phyloP scores from a whole-genome alignment of 2,888 invertebrate species.

The Syrphus vitripennis region DNA sequence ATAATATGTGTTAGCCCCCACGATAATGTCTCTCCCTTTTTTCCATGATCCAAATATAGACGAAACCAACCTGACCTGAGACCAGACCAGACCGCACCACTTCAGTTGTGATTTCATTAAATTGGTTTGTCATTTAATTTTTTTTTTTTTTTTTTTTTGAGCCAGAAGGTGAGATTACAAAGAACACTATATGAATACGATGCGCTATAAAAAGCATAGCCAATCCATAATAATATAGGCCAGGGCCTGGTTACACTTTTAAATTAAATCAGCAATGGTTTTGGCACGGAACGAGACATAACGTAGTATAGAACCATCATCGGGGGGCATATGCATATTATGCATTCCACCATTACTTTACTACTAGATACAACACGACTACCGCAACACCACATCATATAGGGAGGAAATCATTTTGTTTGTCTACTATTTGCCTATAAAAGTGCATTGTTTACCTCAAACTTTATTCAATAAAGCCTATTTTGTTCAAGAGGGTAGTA shows the following conservation, averaged over 20 bases:
- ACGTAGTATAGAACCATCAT: not conserved
- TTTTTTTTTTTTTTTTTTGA: not conserved
- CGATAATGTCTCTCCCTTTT: not conserved
- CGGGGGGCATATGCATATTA: not conserved
- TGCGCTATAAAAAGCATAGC: conserved; percentile 6
- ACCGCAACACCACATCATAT: not conserved
- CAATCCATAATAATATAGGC: conserved; percentile 18
- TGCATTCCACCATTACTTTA: too few relatives aligned
- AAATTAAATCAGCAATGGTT: conserved; percentile 23
- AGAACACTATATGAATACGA: not conserved
- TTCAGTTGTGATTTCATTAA: conserved; percentile 26
- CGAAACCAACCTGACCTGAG: not conserved
- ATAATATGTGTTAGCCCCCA: not conserved
- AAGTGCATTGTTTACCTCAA: conserved; percentile 16
- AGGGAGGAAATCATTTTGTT: conserved; percentile 4
- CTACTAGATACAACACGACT: too few relatives aligned
- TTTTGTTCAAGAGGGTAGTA: not conserved
- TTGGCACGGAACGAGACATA: conserved; percentile 19
- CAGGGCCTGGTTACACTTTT: conserved; percentile 22
- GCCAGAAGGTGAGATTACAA: conserved; percentile 23
- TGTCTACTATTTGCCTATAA: not conserved
- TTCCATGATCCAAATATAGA: not conserved
- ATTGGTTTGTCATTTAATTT: conserved; percentile 32
- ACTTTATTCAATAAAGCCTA: conserved; percentile 24
- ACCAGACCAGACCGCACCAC: too few relatives aligned